phyloP scores from a whole-genome alignment of 1,140 invertebrate species.

The Chymomyza costata region DNA sequence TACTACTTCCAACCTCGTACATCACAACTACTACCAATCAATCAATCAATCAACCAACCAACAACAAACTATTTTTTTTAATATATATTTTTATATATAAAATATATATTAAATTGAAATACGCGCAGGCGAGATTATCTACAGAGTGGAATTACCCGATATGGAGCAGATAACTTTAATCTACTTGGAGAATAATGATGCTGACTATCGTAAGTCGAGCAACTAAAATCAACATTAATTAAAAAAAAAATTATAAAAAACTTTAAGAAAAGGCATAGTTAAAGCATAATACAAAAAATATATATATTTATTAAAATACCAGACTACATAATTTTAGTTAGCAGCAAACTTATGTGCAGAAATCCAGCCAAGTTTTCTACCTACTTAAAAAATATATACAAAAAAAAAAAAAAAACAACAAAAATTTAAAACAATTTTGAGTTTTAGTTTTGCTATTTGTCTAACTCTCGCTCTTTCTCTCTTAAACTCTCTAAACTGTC shows the following conservation, averaged over 20 bases:
- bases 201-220: slow-evolving; percentile 82
- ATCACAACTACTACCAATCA: slow-evolving; percentile 33
- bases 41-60: slow-evolving; percentile 16
- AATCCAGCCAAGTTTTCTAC: slow-evolving; percentile 19
- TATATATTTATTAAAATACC: slow-evolving; percentile 44
- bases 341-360: too few relatives aligned
- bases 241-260: slow-evolving; percentile 12
- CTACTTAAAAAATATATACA: neutral
- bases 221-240: slow-evolving; percentile 61
- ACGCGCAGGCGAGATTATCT: slow-evolving; percentile 86
- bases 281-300: slow-evolving; percentile 19
- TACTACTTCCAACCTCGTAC: slow-evolving; percentile 15
- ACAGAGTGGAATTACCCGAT: slow-evolving; percentile 91
- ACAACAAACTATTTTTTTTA: slow-evolving; percentile 10
- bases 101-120: slow-evolving; percentile 26
- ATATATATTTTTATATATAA: slow-evolving; percentile 26
- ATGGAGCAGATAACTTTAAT: slow-evolving; percentile 92
- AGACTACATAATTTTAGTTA: too few relatives aligned
- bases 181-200: slow-evolving; percentile 88
- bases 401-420: slow-evolving; percentile 19
- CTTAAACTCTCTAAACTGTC: slow-evolving; percentile 5
- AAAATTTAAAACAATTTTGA: slow-evolving; percentile 31
- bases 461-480: slow-evolving; percentile 16
- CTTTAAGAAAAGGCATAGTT: slow-evolving; percentile 13
- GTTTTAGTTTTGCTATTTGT: slow-evolving; percentile 21